phyloP scores from a whole-genome alignment of 1,140 invertebrate genomes.

The Yoshiicerus persimilis region DNA sequence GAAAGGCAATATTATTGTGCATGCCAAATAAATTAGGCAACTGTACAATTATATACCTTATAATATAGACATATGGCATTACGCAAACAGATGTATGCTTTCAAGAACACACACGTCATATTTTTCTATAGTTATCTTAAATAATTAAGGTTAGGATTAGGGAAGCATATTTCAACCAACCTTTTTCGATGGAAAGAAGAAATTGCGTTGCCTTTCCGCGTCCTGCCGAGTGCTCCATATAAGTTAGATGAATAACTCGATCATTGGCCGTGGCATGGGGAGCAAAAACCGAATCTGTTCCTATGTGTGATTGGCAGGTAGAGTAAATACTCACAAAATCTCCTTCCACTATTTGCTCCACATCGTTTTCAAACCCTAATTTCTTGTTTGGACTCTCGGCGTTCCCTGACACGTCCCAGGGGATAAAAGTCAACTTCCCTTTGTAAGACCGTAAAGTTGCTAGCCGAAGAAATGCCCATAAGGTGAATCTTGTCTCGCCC shows the following conservation, averaged over 20 bases:
- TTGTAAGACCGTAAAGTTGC: conserved; percentile 54
- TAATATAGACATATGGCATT: no score
- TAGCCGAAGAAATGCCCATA: conserved; percentile 83
- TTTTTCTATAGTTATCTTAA: no score
- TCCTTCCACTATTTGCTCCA: background rate
- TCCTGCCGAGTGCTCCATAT: conserved; percentile 27
- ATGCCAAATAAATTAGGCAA: no score
- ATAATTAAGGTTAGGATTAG: no score
- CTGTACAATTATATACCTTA: no score
- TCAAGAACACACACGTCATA: no score
- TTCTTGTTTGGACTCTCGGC: background rate
- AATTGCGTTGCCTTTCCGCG: conserved; percentile 33
- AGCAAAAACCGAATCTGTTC: conserved; percentile 79
- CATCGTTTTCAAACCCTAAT: background rate
- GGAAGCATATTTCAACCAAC: background rate
- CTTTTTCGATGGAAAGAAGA: conserved; percentile 42
- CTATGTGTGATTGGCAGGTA: conserved; percentile 82
- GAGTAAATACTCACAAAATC: conserved; percentile 71
- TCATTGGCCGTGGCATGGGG: conserved; percentile 82
- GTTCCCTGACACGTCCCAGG: background rate
- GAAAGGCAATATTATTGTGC: no score
- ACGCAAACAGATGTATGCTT: no score
- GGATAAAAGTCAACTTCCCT: conserved; percentile 35
- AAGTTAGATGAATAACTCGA: conserved; percentile 67
- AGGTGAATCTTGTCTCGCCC: conserved; percentile 85